Evolutionary conservation across 2,113 vertebrate species (phyloP).

Genomic region (Seriola aureovittata): DNA sequence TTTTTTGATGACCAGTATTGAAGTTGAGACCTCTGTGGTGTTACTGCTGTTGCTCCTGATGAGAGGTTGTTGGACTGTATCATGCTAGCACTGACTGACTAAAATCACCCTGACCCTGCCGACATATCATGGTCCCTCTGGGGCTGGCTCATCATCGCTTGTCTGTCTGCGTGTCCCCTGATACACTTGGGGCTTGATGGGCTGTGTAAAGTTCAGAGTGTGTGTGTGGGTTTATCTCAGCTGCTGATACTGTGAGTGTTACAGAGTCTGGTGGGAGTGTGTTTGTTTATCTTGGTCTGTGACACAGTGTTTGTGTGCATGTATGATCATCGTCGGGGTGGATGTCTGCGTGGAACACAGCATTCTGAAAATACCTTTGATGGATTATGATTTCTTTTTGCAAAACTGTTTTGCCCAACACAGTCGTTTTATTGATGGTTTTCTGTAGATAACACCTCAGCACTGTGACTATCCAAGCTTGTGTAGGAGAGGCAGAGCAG

Average conservation of each 20-base stretch:
- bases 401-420: not conserved
- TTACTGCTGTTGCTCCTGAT: conserved; percentile 19
- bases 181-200: conserved; percentile 59
- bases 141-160: conserved; percentile 62
- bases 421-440: not conserved
- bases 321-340: not conserved
- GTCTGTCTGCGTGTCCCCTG: conserved; percentile 69
- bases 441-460: not conserved
- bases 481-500: not conserved
- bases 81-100: conserved; percentile 31
- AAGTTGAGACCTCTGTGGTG: conserved; percentile 18
- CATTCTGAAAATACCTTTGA: conserved; percentile 38
- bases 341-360: conserved; percentile 17
- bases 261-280: conserved; percentile 43
- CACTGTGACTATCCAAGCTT: not conserved
- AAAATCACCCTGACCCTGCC: conserved; percentile 63
- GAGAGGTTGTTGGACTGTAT: conserved; percentile 30
- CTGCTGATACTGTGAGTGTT: conserved; percentile 48
- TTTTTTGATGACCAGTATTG: not conserved
- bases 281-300: conserved; percentile 64
- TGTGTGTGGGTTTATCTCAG: conserved; percentile 51
- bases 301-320: conserved; percentile 26
- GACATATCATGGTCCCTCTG: conserved; percentile 46
- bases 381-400: conserved; percentile 32
- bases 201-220: conserved; percentile 69